Conservation (phyloP, 2,113 vertebrate genomes). For the Vireo altiloquus region DNA sequence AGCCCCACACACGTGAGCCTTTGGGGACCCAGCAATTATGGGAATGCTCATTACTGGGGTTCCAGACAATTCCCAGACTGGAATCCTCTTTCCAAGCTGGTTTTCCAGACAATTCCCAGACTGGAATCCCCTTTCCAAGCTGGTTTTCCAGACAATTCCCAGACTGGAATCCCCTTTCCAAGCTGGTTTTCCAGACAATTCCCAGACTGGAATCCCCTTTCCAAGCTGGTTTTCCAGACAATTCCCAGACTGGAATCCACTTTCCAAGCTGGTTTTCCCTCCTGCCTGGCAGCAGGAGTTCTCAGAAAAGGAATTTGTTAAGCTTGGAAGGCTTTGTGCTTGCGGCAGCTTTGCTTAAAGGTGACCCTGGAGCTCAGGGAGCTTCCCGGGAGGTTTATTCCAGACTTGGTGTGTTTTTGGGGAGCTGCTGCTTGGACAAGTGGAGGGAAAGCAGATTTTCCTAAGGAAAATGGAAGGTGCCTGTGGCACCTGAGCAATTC, state of each 20-base stretch:
- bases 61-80: not conserved
- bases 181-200: not conserved
- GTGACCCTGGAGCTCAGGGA: not conserved
- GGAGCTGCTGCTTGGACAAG: not conserved
- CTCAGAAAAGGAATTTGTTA: not conserved
- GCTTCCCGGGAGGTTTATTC: not conserved
- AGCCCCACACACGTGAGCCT: not conserved
- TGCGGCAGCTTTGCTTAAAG: not conserved
- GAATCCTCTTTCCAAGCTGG: not conserved
- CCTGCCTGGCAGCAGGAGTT: not conserved
- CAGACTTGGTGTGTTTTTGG: not conserved
- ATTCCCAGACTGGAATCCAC: not conserved
- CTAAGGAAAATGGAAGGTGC: not conserved
- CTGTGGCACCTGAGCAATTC: not conserved
- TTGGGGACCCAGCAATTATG: not conserved
- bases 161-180: not conserved
- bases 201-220: not conserved
- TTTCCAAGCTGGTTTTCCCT: not conserved
- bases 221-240: not conserved
- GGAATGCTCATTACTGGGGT: not conserved
- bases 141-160: not conserved
- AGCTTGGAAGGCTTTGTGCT: not conserved
- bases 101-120: not conserved
- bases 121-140: not conserved
- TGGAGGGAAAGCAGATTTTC: not conserved